These are phyloP conservation scores for Rhipidura dahli DNA, from an alignment of 2,113 vertebrate genomes.

Conservation along the genomic window DNA sequence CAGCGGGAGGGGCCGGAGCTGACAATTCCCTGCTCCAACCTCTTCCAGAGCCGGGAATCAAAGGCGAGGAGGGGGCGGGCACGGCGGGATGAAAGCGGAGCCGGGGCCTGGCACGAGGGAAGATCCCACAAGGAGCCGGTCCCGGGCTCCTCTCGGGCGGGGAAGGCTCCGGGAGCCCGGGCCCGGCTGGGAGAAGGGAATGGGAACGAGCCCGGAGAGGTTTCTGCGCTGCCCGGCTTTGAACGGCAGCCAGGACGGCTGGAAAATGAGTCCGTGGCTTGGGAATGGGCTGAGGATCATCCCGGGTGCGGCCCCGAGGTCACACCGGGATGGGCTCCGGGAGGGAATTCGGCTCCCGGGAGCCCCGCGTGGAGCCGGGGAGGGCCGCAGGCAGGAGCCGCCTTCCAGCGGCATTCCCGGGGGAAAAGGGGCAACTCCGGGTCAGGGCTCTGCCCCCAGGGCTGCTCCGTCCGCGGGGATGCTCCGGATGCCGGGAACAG, in stretches of 20 bases:
- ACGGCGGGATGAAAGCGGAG: conserved; percentile 26
- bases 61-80: conserved; percentile 29
- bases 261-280: not conserved
- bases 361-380: not conserved
- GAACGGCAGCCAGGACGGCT: not conserved
- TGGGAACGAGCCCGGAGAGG: conserved; percentile 27
- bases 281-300: not conserved
- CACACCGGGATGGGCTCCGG: not conserved
- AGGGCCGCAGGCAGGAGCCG: not conserved
- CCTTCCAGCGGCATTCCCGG: not conserved
- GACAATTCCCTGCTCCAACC: not conserved
- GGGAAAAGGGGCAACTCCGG: not conserved
- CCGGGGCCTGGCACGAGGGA: conserved; percentile 8
- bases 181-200: not conserved
- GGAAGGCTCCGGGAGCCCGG: not conserved
- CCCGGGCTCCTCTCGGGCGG: not conserved
- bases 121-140: conserved; percentile 14
- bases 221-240: not conserved
- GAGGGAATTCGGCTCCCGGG: not conserved
- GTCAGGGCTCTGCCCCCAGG: not conserved
- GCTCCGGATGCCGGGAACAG: not conserved
- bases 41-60: conserved; percentile 25
- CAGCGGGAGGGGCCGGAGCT: conserved; percentile 20
- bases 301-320: not conserved
- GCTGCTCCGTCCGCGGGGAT: not conserved